Evolutionary conservation across 1,140 invertebrate species (phyloP).

Genomic region (Drosophila nebulosa): DNA sequence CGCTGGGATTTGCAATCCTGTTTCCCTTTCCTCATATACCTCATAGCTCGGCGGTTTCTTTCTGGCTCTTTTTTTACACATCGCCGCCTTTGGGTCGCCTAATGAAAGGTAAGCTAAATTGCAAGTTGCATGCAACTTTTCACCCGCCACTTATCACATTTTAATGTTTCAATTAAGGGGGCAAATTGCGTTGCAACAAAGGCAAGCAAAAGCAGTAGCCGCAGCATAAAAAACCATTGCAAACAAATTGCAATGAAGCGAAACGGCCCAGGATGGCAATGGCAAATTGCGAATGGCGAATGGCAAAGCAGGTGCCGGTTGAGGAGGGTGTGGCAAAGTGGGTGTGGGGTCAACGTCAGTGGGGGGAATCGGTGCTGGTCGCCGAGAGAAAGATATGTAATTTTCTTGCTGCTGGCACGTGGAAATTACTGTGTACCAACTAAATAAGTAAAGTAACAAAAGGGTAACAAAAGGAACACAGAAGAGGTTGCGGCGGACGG

Average conservation of each 20-base stretch:
- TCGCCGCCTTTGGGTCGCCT: neutral
- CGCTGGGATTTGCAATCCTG: neutral
- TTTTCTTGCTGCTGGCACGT: conserved; percentile 46
- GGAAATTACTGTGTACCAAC: conserved; percentile 35
- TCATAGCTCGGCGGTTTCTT: too few species aligned
- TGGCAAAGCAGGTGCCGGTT: neutral
- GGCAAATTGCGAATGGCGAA: neutral
- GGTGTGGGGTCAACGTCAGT: neutral
- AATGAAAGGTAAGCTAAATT: conserved; percentile 47
- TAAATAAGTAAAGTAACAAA: neutral
- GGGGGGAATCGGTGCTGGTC: neutral
- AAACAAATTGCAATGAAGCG: conserved; percentile 68
- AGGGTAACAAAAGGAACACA: neutral
- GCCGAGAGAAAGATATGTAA: conserved; percentile 10
- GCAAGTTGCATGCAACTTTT: conserved; percentile 66
- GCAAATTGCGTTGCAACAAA: conserved; percentile 68
- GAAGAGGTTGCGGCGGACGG: neutral
- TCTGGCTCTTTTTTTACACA: neutral
- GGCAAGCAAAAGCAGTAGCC: conserved; percentile 25
- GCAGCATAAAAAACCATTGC: conserved; percentile 26
- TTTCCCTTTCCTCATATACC: neutral
- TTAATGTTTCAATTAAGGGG: conserved; percentile 80
- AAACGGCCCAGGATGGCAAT: conserved; percentile 40
- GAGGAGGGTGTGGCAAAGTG: conserved; percentile 1
- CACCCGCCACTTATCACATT: conserved; percentile 79